Percentiles rank a stretch among this genome's conserved stretches.
Conservation (phyloP, 2,888 invertebrate genomes). For the Lumbricus terrestris region DNA sequence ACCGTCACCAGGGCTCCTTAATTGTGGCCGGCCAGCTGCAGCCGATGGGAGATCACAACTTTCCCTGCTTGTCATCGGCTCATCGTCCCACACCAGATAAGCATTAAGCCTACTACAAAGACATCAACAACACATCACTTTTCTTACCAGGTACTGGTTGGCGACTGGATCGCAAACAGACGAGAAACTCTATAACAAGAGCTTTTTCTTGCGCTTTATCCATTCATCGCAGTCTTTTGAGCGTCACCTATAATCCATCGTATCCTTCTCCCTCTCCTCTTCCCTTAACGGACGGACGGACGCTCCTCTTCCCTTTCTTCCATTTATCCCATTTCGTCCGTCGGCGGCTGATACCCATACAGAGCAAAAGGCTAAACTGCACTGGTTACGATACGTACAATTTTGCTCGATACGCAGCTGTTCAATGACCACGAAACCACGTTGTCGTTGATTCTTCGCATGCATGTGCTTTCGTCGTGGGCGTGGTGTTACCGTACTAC, state of each 20-base stretch:
- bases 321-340: neutral
- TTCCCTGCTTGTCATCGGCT: neutral
- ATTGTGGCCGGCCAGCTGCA: slow-evolving; percentile 3
- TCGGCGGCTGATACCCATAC: neutral
- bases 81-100: neutral
- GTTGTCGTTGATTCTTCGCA: neutral
- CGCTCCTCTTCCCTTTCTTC: neutral
- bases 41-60: neutral
- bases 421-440: neutral
- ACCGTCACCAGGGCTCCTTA: neutral
- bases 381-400: neutral
- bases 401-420: neutral
- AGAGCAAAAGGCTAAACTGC: neutral
- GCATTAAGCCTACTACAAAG: neutral
- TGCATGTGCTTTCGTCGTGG: neutral
- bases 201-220: slow-evolving; percentile 3
- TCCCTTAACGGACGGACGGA: neutral
- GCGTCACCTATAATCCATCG: slow-evolving; percentile 3
- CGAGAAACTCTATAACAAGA: neutral
- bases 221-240: slow-evolving; percentile 3
- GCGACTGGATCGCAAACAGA: neutral
- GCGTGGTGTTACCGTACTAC: neutral
- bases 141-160: neutral
- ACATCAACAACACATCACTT: neutral
- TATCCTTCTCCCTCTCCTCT: neutral